These are phyloP conservation scores for Lochmaea crataegi DNA, from an alignment of 2,888 invertebrate genomes.

Conservation along the genomic window DNA sequence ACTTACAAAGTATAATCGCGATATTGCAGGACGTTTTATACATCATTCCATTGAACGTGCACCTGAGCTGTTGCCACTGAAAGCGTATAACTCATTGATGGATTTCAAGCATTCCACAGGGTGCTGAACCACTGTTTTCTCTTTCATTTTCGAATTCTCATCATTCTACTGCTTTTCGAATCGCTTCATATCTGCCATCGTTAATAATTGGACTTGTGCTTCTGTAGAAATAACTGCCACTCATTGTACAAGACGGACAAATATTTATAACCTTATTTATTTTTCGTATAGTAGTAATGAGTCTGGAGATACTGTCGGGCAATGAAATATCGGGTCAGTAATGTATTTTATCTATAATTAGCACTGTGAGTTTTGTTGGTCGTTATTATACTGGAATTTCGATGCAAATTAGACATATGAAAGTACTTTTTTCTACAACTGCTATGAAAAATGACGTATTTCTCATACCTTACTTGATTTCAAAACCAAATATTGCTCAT, in stretches of 20 bases:
- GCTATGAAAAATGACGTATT: too few species aligned
- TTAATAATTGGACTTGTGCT: slow-evolving; percentile 36
- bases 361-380: too few species aligned
- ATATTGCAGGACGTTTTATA: slow-evolving; percentile 4
- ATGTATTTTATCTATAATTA: too few species aligned
- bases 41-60: slow-evolving; percentile 6
- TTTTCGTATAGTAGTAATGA: neutral
- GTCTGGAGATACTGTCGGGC: neutral
- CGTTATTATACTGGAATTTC: too few species aligned
- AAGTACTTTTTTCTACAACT: too few species aligned
- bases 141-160: slow-evolving; percentile 38
- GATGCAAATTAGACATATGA: too few species aligned
- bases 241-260: slow-evolving; percentile 22
- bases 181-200: slow-evolving; percentile 40
- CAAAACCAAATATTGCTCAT: too few species aligned
- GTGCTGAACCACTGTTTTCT: slow-evolving; percentile 39
- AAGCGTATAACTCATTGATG: slow-evolving; percentile 22
- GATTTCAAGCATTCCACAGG: slow-evolving; percentile 34
- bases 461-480: too few species aligned
- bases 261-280: slow-evolving; percentile 28
- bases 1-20: neutral
- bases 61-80: slow-evolving; percentile 10
- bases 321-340: neutral
- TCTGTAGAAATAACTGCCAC: slow-evolving; percentile 22
- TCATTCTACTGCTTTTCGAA: slow-evolving; percentile 37